Conservation (phyloP, 2,113 vertebrate genomes). For the Opisthocomus hoazin region DNA sequence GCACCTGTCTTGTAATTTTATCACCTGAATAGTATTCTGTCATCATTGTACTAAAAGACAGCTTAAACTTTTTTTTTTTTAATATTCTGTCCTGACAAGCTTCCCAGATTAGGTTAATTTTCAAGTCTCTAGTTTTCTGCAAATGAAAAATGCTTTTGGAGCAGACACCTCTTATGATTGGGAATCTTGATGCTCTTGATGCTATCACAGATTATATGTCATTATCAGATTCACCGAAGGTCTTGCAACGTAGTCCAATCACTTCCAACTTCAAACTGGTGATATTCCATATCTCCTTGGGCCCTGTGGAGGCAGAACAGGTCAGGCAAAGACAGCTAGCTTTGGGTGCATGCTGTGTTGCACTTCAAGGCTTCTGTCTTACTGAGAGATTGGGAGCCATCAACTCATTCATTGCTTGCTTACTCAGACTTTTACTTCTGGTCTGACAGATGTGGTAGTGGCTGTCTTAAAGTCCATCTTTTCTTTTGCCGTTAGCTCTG, state of each 20-base stretch:
- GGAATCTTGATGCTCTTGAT: background rate
- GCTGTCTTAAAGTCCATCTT: background rate
- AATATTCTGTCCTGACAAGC: background rate
- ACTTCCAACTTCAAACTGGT: background rate
- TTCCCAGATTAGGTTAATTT: background rate
- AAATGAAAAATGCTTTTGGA: background rate
- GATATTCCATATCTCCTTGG: background rate
- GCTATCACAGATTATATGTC: background rate
- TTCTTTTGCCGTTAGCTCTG: background rate
- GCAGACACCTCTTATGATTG: background rate
- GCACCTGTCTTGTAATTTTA: background rate
- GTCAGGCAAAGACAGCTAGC: background rate
- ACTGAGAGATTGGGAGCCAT: background rate
- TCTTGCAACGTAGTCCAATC: rapidly evolving
- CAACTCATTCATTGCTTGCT: background rate
- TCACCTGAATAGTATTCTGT: background rate
- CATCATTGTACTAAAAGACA: background rate
- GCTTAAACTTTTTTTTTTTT: background rate
- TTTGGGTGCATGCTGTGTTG: background rate
- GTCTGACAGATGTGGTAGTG: background rate
- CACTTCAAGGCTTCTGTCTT: background rate
- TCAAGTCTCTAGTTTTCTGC: background rate
- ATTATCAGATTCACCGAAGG: background rate
- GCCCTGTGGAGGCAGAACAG: background rate
- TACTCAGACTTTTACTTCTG: background rate